A percentile compares a stretch with the other conserved stretches of the same genome.
Evolutionary conservation across 2,113 vertebrate genomes (phyloP).

Genomic region (Xiphophorus hellerii): DNA sequence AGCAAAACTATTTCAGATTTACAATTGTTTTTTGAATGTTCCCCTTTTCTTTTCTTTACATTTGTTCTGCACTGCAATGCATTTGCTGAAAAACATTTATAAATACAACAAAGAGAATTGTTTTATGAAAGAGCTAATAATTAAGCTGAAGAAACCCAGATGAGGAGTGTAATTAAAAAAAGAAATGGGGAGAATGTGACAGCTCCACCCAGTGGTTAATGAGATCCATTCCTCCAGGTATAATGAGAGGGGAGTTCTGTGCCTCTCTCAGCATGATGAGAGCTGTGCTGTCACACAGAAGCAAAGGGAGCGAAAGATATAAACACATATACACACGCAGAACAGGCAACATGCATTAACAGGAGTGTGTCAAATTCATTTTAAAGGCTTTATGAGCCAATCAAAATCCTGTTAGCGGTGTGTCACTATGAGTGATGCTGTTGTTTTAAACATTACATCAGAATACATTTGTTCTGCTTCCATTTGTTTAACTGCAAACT

Average conservation of each 20-base stretch:
- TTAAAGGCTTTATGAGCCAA: neutral
- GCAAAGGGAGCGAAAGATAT: neutral
- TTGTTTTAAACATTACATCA: neutral
- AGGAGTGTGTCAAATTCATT: neutral
- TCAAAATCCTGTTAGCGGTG: neutral
- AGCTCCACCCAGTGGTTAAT: constrained; percentile 79
- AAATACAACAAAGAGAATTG: constrained; percentile 8
- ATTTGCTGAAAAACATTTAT: constrained; percentile 40
- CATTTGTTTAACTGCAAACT: neutral
- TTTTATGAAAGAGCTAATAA: constrained; percentile 25
- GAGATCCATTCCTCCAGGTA: constrained; percentile 17
- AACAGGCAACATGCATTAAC: neutral
- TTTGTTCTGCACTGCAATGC: too few species aligned
- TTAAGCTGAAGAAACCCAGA: constrained; percentile 25
- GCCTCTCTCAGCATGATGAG: constrained; percentile 14
- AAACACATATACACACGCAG: constrained; percentile 6
- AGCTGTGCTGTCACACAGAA: constrained; percentile 11
- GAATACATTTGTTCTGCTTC: neutral
- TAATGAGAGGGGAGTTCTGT: constrained; percentile 27
- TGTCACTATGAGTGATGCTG: neutral
- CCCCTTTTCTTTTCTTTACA: too few species aligned
- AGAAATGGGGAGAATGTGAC: constrained; percentile 56
- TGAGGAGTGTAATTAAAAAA: constrained; percentile 11
- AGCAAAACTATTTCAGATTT: too few species aligned
- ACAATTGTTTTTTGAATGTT: too few species aligned